Evolutionary conservation across 2,888 invertebrate genomes (phyloP), one percentile per base, ranked within the genome.

Genomic region (Sesia apiformis): DNA sequence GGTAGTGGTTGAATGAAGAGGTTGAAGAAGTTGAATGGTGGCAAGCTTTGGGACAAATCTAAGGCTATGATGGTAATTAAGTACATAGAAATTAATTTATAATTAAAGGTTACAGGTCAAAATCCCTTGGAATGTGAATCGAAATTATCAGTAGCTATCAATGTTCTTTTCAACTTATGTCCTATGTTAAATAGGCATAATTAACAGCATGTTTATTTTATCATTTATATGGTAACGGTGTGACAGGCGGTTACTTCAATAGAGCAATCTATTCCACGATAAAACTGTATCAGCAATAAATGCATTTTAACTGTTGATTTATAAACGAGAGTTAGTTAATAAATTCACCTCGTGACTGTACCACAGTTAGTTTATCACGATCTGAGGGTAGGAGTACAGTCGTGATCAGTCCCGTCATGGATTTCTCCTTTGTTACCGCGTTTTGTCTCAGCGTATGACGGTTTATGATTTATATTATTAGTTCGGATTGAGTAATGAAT

Each of bases 281-380:
- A 46, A 46, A 66, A 69, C 69, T 68, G 65, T 68, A 69, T 72
- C 73, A 70, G 70, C 70, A 74, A 76, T 74, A 78, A 76, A 74
- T 76, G 76, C 63, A 63, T 62, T 61, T 58, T 52, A 54, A 58
- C 72, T 70, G 68, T 67, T 68, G 73, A 75, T 78, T 74, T 75
- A 75, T 74, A 74, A 68, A 74, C 68, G 72, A 58, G 67, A 67
- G 63, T 71, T 64, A 65, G 70, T 72, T 80, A 81, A 84, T 84
- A 85, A 82, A 83, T 78, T 74, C 70, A 60, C 65, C 69, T 84
- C 85, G 85, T 86, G 85, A 86, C 82, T 65, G 57, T 60, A 67
- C 66, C 66, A 69, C 66, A 65, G 80, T 70, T 67, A 67, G 66
- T 72, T 70, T 71, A 77, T 77, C 76, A 74, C 76, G 78, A 76